Base-by-base conservation (phyloP, 2,113 vertebrate species). In the Notiomystis cincta region DNA sequence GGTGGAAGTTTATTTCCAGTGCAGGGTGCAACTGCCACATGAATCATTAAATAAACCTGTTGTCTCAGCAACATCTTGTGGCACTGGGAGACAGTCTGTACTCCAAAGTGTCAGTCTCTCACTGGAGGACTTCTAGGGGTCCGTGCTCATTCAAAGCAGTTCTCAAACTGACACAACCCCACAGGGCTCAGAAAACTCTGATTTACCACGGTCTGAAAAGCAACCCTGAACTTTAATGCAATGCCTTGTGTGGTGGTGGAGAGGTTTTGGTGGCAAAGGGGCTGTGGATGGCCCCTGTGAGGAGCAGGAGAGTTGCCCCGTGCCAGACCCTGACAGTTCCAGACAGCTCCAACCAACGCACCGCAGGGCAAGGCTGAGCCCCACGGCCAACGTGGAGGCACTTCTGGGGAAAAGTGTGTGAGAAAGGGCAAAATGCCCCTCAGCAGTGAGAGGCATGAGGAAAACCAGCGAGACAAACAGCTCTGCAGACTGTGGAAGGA, bases 251-350 rank as follows among this genome's bases (percentile, higher is more conserved):
- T 42, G 35, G 24, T 28, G 35, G 37, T 67, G 53, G 42, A 1
- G 4, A 50, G 35, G 28, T 45, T 73, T 73, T 4, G 15, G 30
- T 38, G 58, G 21, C 3, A 9, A 15, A 7, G 9, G 21, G 13
- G 31, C 38, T 78, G 38, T 2, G 20, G 35, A 33, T 2, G 5
- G 42, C 18, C 15, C 24, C 2, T 28, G 53, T 38, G 40, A 62
- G 58, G 30, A 3, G 35, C 17, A 35, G 44, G 35, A 3, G 31
- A 30, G 22, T 5, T 24, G 42, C 25, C 40, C 30, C 0, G 0
- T 13, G 25, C 21, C 7, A 7, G 22, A 44, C 27, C 47, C 21
- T 0, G 0, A 10, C 4, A 6, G 35, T 1, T 60, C 38, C 82
- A 38, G 27, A 5, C 0, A 2, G 38, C 38, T 64, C 35, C 44